A percentile compares a stretch with the other conserved stretches of the same genome.
Evolutionary conservation across 2,888 invertebrate genomes (phyloP).

Genomic region (Xestoiulus laeticollis): DNA sequence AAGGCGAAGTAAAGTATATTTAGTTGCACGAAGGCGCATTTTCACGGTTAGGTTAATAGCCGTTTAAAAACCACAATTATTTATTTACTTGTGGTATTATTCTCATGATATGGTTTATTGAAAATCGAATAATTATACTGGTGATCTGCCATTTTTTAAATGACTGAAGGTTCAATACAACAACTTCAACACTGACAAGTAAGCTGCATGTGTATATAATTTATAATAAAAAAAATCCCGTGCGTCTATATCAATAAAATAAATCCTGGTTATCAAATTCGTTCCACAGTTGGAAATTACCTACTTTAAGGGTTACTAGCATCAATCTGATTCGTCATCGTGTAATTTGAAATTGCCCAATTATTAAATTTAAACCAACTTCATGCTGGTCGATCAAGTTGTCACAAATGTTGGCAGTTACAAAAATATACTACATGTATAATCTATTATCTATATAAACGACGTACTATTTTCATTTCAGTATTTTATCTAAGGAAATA

Average conservation of each 20-base stretch:
- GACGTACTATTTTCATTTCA: not conserved
- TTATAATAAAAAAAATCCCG: not conserved
- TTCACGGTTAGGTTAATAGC: not conserved
- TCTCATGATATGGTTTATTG: too few species aligned
- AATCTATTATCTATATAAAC: not conserved
- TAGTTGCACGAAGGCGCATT: not conserved
- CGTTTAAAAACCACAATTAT: not conserved
- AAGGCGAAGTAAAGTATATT: not conserved
- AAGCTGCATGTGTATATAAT: too few species aligned
- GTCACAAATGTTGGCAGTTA: not conserved
- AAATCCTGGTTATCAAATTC: not conserved
- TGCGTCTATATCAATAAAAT: not conserved
- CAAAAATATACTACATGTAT: not conserved
- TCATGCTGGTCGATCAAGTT: conserved; percentile 2
- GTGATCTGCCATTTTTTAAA: too few species aligned
- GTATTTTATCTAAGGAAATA: not conserved
- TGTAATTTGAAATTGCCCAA: not conserved
- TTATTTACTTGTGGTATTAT: too few species aligned
- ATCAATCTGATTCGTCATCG: conserved; percentile 7
- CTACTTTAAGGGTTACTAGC: not conserved
- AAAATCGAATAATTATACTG: too few species aligned
- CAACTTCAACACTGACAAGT: too few species aligned
- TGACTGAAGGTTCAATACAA: too few species aligned
- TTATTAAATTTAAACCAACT: not conserved
- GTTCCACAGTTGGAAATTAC: conserved; percentile 6